phyloP scores from a whole-genome alignment of 2,113 vertebrate species.

The Xerus inauris region DNA sequence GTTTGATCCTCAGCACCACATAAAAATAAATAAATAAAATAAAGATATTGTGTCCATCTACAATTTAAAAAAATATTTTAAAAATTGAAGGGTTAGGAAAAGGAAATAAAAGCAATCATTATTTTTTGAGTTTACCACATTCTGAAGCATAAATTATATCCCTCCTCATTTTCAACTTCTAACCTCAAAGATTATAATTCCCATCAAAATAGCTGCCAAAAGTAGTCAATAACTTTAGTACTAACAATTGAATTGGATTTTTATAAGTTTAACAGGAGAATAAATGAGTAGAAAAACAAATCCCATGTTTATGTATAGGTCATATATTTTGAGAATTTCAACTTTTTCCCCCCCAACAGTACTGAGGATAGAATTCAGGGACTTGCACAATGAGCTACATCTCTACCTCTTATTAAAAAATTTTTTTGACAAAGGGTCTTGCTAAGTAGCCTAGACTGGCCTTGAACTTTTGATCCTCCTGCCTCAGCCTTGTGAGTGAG shows the following conservation, averaged over 20 bases:
- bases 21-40: too few relatives aligned
- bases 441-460: too few relatives aligned
- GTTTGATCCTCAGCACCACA: too few relatives aligned
- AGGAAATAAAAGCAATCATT: not conserved
- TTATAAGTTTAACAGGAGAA: not conserved
- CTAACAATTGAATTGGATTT: not conserved
- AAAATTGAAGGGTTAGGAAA: not conserved
- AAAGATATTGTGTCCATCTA: too few relatives aligned
- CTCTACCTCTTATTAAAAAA: too few relatives aligned
- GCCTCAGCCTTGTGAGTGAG: too few relatives aligned
- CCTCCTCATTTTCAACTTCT: conserved; percentile 34
- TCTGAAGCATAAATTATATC: not conserved
- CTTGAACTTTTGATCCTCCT: too few relatives aligned
- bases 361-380: too few relatives aligned
- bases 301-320: not conserved
- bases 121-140: not conserved
- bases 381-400: too few relatives aligned
- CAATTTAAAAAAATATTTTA: too few relatives aligned
- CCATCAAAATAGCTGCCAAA: conserved; percentile 12
- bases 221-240: not conserved
- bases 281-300: conserved; percentile 32
- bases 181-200: conserved; percentile 24
- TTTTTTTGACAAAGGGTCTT: too few relatives aligned
- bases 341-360: too few relatives aligned
- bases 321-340: conserved; percentile 27